These are phyloP conservation scores for Rhagium mordax DNA, from an alignment of 2,888 invertebrate genomes.

Conservation along the genomic window DNA sequence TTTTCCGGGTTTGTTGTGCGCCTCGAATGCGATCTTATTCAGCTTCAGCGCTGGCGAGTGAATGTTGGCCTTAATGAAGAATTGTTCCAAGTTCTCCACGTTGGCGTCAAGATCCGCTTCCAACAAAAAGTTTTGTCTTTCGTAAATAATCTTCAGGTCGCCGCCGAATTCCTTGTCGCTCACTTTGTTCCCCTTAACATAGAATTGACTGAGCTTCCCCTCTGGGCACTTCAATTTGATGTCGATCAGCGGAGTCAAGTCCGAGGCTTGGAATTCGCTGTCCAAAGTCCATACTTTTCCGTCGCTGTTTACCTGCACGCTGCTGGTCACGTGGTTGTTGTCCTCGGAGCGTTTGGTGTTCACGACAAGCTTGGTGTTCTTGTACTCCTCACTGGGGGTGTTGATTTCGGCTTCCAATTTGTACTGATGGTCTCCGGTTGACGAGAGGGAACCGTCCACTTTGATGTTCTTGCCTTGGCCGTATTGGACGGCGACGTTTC, in stretches of 20 bases:
- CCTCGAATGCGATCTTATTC: slow-evolving; percentile 77
- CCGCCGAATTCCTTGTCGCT: slow-evolving; percentile 75
- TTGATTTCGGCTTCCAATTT: slow-evolving; percentile 68
- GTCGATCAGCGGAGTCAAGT: slow-evolving; percentile 73
- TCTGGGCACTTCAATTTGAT: slow-evolving; percentile 74
- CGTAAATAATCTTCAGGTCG: slow-evolving; percentile 68
- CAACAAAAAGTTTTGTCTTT: slow-evolving; percentile 70
- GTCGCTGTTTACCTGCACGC: slow-evolving; percentile 72
- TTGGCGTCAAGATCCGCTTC: slow-evolving; percentile 74
- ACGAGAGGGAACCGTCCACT: slow-evolving; percentile 57
- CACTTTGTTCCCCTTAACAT: slow-evolving; percentile 69
- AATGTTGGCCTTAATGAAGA: slow-evolving; percentile 75
- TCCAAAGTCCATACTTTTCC: slow-evolving; percentile 75
- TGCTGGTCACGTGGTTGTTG: slow-evolving; percentile 61
- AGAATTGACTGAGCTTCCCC: slow-evolving; percentile 66
- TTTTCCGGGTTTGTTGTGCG: slow-evolving; percentile 75
- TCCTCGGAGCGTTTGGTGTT: slow-evolving; percentile 67
- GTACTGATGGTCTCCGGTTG: slow-evolving; percentile 64
- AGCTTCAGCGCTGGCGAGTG: slow-evolving; percentile 78
- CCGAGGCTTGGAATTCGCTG: slow-evolving; percentile 72
- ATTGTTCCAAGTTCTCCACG: slow-evolving; percentile 77
- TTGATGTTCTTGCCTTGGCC: slow-evolving; percentile 68
- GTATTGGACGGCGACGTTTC: slow-evolving; percentile 60
- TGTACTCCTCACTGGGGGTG: slow-evolving; percentile 70
- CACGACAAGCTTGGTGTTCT: slow-evolving; percentile 58